Evolutionary conservation across 2,797 vertebrate species (phyloP), one percentile per base, ranked within the genome.

Genomic region (Melanotaenia trifasciata): DNA sequence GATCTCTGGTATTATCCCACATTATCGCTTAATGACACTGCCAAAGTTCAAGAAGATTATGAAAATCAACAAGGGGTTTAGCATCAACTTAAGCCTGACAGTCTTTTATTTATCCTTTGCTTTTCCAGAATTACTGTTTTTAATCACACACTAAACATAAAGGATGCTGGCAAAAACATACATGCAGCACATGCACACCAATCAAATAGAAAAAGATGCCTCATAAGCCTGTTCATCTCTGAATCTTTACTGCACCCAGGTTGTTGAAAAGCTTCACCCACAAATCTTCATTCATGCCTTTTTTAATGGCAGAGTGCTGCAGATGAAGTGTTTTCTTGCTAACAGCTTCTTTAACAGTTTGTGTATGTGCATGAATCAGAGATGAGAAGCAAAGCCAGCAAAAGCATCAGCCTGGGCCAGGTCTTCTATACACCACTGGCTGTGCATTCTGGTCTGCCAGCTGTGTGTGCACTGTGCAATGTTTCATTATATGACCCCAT

Each of bases 31-130:
- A 86, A 90, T 85, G 81, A 86, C 73, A 24, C 80, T 79, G 87
- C 78, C 85, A 89, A 87, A 91, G 87, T 91, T 91, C 81, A 87
- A 70, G 67, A 75, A 85, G 86, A 91, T 92, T 91, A 93, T 83
- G 68, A 84, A 86, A 83, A 87, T 64, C 83, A 91, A 90, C 88
- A 85, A 74, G 67, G 76, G 85, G 50, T 90, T 91, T 85, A 84
- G 70, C 65, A 62, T 89, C 71, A 75, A 85, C 75, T 81, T 32
- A 80, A 63, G 62, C 51, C 68, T 81, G 78, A 84, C 76, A 90
- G 76, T 71, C 58, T 69, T 57, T 45, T 36, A 26, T 70, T 73
- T 54, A 70, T 0, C 43, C 50, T 72, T 12, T 3, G 30, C 54
- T 60, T 45, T 56, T 62, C 64, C 70, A 69, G 58, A 79, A 72